phyloP scores from a whole-genome alignment of 2,888 invertebrate species.

The Acrocyrtus sp. region DNA sequence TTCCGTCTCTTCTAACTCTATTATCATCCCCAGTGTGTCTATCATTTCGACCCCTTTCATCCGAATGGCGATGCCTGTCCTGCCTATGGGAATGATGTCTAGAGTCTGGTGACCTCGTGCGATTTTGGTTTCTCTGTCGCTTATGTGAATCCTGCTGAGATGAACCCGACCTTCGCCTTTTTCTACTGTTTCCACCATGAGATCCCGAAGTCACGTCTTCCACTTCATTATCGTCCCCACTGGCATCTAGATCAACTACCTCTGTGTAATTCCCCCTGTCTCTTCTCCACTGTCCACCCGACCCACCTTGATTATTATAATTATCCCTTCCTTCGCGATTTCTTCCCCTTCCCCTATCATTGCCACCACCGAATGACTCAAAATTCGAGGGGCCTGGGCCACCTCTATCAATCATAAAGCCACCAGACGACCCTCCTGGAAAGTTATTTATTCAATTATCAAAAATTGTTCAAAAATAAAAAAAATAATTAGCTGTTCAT shows the following conservation, averaged over 20 bases:
- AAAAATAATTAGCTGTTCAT: too few species aligned
- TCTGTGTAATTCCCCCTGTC: neutral
- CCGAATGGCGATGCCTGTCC: too few species aligned
- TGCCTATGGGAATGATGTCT: slow-evolving; percentile 3
- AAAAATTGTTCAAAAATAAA: too few species aligned
- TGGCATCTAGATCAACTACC: slow-evolving; percentile 5
- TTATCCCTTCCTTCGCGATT: slow-evolving; percentile 11
- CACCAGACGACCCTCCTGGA: neutral
- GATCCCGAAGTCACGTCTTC: slow-evolving; percentile 25
- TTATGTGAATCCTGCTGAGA: neutral
- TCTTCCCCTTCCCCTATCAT: slow-evolving; percentile 6
- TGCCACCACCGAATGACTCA: neutral
- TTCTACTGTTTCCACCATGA: neutral
- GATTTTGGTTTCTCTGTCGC: slow-evolving; percentile 3
- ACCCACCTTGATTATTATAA: neutral
- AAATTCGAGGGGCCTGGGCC: neutral
- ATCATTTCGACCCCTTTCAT: too few species aligned
- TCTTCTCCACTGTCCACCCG: slow-evolving; percentile 5
- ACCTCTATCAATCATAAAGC: slow-evolving; percentile 20
- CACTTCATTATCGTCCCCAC: slow-evolving; percentile 26
- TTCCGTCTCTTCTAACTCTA: slow-evolving; percentile 10
- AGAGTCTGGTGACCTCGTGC: slow-evolving; percentile 18
- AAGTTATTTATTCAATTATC: too few species aligned
- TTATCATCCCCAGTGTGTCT: too few species aligned
- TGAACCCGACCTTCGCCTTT: slow-evolving; percentile 7